Conservation (phyloP, 1,140 invertebrate species). For the Pomacea maculata region DNA sequence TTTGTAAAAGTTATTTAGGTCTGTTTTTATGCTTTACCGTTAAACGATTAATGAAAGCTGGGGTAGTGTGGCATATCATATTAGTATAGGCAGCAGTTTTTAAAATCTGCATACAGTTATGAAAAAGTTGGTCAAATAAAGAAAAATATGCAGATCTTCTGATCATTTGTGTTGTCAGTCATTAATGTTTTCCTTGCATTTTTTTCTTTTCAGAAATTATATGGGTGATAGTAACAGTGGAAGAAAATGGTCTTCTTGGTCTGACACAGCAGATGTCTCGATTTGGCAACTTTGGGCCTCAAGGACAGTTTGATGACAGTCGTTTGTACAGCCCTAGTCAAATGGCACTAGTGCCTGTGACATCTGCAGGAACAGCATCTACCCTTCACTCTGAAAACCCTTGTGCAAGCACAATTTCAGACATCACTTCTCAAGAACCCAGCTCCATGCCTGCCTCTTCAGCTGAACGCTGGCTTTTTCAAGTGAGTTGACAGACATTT, state of each 20-base stretch:
- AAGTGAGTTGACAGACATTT: neutral
- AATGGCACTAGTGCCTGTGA: slow-evolving; percentile 17
- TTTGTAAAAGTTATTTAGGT: no score
- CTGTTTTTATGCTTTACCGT: no score
- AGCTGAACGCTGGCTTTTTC: slow-evolving; percentile 10
- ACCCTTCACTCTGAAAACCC: no score
- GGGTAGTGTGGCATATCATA: no score
- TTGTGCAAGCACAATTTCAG: no score
- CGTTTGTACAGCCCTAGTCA: neutral
- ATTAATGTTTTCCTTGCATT: neutral
- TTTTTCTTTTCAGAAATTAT: slow-evolving; percentile 72
- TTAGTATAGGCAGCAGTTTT: no score
- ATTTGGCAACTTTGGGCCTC: slow-evolving; percentile 41
- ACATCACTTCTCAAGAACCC: no score
- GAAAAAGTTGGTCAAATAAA: no score
- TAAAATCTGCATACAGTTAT: no score
- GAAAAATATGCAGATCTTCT: no score
- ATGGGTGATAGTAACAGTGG: slow-evolving; percentile 77
- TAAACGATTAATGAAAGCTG: no score
- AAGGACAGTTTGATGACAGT: neutral
- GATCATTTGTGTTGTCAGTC: neutral
- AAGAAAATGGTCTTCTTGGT: slow-evolving; percentile 74
- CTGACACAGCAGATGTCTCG: slow-evolving; percentile 76
- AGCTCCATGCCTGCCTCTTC: neutral
- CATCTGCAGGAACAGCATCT: neutral